phyloP scores from a whole-genome alignment of 2,797 vertebrate species.

The Dipus sagitta region DNA sequence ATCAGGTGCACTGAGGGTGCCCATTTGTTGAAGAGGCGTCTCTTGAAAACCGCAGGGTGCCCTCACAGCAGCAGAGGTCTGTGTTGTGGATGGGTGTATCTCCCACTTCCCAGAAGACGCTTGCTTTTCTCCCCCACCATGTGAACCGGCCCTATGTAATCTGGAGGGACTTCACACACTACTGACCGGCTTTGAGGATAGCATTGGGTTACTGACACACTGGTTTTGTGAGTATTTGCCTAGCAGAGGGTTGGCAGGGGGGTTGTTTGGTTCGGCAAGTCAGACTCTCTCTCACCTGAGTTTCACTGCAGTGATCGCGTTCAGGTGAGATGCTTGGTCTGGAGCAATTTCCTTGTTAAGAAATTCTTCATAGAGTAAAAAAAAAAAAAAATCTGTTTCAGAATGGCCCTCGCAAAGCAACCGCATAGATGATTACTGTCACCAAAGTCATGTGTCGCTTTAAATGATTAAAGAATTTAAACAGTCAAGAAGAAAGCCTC shows the following conservation, averaged over 20 bases:
- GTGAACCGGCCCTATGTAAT: conserved; percentile 75
- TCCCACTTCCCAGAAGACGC: neutral
- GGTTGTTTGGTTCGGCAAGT: conserved; percentile 62
- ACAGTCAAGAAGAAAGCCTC: neutral
- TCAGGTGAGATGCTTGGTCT: conserved; percentile 67
- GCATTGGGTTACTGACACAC: conserved; percentile 73
- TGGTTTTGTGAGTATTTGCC: conserved; percentile 73
- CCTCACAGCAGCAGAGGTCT: conserved; percentile 72
- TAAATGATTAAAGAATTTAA: conserved; percentile 8
- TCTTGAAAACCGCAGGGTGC: conserved; percentile 38
- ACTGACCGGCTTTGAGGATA: conserved; percentile 68
- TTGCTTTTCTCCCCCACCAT: conserved; percentile 37
- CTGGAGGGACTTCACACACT: conserved; percentile 63
- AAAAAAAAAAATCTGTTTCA: conserved; percentile 60
- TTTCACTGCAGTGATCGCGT: conserved; percentile 54
- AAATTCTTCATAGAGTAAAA: conserved; percentile 64
- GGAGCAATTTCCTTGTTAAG: conserved; percentile 74
- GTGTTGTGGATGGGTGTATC: conserved; percentile 71
- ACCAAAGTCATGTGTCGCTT: conserved; percentile 37
- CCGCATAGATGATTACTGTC: conserved; percentile 59
- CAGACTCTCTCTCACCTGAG: conserved; percentile 66
- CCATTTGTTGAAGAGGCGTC: conserved; percentile 69
- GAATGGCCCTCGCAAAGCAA: conserved; percentile 42
- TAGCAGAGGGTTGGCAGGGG: conserved; percentile 53
- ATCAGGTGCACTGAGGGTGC: conserved; percentile 1